Conservation (phyloP, 2,888 invertebrate species). For the Hetaerina titia region DNA sequence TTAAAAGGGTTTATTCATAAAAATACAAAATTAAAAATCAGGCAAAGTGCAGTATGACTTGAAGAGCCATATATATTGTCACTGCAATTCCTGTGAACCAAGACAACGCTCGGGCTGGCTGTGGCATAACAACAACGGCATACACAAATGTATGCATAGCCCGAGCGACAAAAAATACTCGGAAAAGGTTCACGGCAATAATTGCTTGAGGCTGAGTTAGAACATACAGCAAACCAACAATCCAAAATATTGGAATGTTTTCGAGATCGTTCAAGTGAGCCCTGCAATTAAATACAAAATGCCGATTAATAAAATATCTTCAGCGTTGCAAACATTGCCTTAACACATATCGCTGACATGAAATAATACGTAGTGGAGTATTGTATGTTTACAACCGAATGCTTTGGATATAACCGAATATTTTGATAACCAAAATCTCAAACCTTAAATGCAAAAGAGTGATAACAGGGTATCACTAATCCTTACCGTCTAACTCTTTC, state of each 20-base stretch:
- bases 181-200: conserved; percentile 80
- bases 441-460: background rate
- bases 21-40: conserved; percentile 1
- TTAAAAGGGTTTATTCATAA: background rate
- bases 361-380: background rate
- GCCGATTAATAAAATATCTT: background rate
- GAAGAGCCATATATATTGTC: conserved; percentile 79
- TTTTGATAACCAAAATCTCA: background rate
- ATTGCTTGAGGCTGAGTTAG: conserved; percentile 80
- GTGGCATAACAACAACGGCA: conserved; percentile 81
- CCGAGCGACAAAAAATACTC: conserved; percentile 80
- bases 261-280: conserved; percentile 87
- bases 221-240: conserved; percentile 81
- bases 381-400: background rate
- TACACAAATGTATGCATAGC: conserved; percentile 84
- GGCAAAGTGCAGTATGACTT: conserved; percentile 68
- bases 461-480: background rate
- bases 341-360: background rate
- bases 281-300: conserved; percentile 76
- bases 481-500: conserved; percentile 79
- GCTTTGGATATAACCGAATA: too few relatives aligned
- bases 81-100: conserved; percentile 77
- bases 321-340: background rate
- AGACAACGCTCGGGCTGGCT: conserved; percentile 79
- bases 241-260: conserved; percentile 84